These are phyloP conservation scores for Ellobius talpinus DNA, from an alignment of 2,113 vertebrate species.

Conservation along the genomic window DNA sequence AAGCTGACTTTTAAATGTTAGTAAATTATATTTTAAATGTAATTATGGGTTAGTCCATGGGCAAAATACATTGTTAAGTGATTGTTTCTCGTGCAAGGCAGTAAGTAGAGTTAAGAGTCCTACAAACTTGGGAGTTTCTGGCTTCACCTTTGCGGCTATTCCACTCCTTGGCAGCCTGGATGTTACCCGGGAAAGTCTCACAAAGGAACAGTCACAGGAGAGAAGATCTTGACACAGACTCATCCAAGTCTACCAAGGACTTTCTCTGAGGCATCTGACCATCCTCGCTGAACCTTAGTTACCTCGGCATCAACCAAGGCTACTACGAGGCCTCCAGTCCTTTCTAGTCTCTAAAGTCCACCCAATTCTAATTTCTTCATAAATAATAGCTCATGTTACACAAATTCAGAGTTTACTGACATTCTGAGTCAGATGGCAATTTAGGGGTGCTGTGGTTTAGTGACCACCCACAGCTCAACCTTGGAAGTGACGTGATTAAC, in stretches of 20 bases:
- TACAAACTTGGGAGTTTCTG: neutral
- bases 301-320: neutral
- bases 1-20: neutral
- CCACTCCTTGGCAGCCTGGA: neutral
- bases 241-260: neutral
- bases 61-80: neutral
- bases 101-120: neutral
- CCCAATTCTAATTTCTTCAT: neutral
- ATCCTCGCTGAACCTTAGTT: neutral
- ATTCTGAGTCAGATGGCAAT: neutral
- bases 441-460: no score
- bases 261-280: neutral
- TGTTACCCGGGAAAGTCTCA: neutral
- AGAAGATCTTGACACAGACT: neutral
- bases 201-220: neutral
- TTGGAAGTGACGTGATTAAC: neutral
- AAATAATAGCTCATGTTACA: neutral
- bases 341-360: neutral
- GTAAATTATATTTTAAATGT: constrained; percentile 25
- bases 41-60: neutral
- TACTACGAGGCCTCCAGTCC: neutral
- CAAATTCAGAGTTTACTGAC: neutral
- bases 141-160: neutral
- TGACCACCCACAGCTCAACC: neutral
- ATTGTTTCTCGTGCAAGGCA: neutral